These are phyloP conservation scores for Cryptus viduatorius DNA, from an alignment of 2,888 invertebrate genomes.

Conservation along the genomic window DNA sequence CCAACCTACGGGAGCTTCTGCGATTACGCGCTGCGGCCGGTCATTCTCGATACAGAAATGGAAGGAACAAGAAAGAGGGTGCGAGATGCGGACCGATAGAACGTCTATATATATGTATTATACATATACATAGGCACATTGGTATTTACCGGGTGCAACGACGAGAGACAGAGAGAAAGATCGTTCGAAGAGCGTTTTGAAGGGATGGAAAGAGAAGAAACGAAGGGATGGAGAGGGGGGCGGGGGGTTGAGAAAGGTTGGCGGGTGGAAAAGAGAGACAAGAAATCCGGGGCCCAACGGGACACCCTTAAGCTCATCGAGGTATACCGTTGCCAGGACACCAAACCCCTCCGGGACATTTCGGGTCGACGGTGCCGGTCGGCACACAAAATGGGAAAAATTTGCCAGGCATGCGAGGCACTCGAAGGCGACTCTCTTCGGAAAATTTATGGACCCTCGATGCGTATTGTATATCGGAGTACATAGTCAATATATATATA, in stretches of 20 bases:
- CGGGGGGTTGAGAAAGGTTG: constrained; percentile 13
- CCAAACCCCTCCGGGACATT: constrained; percentile 71
- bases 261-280: constrained; percentile 51
- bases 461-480: constrained; percentile 10
- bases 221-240: neutral
- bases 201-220: neutral
- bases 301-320: constrained; percentile 73
- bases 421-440: constrained; percentile 56
- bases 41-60: constrained; percentile 6
- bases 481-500: constrained; percentile 3
- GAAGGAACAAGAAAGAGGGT: constrained; percentile 12
- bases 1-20: constrained; percentile 59
- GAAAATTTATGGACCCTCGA: constrained; percentile 68
- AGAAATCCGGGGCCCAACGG: constrained; percentile 64
- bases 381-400: constrained; percentile 65
- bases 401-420: constrained; percentile 59
- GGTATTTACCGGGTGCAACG: constrained; percentile 16
- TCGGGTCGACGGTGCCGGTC: constrained; percentile 59
- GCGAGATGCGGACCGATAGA: neutral
- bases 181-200: neutral
- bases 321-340: constrained; percentile 70
- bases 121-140: constrained; percentile 17
- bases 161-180: constrained; percentile 18
- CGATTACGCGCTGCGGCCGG: constrained; percentile 56
- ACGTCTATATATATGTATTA: neutral